A percentile compares a stretch with the other conserved stretches of the same genome.
phyloP scores from a whole-genome alignment of 1,140 invertebrate genomes.

The Drosophila ogumai region DNA sequence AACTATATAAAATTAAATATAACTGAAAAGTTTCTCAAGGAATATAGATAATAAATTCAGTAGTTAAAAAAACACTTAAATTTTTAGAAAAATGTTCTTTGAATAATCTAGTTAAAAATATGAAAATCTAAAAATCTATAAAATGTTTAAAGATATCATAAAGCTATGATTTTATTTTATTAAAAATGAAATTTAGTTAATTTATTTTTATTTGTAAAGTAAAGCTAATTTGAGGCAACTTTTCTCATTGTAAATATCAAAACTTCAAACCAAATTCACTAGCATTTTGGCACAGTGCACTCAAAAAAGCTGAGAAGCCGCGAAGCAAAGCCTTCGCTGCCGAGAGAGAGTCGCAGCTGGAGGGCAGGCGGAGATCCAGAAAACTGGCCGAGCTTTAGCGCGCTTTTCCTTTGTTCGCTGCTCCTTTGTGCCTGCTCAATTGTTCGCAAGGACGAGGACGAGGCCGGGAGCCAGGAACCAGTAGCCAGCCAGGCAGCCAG shows the following conservation, averaged over 20 bases:
- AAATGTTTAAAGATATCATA: not conserved
- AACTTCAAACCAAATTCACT: not conserved
- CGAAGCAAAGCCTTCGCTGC: not conserved
- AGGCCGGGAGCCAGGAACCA: not conserved
- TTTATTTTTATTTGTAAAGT: not conserved
- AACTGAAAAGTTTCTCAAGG: too few relatives aligned
- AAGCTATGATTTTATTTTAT: not conserved
- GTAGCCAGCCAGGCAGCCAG: not conserved
- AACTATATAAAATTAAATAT: too few relatives aligned
- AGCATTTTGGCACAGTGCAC: slow-evolving; percentile 17
- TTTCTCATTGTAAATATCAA: not conserved
- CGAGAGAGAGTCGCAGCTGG: slow-evolving; percentile 25
- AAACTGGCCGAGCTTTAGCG: slow-evolving; percentile 42
- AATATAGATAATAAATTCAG: too few relatives aligned
- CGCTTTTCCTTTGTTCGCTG: slow-evolving; percentile 43
- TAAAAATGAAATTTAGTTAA: not conserved
- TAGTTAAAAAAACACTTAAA: too few relatives aligned
- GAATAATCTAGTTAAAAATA: not conserved
- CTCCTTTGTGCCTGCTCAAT: slow-evolving; percentile 40
- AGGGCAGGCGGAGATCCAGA: slow-evolving; percentile 32
- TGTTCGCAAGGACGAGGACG: slow-evolving; percentile 43
- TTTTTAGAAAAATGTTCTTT: too few relatives aligned
- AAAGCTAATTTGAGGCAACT: accelerated
- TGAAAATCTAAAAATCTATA: not conserved
- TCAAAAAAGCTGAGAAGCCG: slow-evolving; percentile 4